Evolutionary conservation across 2,888 invertebrate species (phyloP).

Genomic region (Oligia strigilis): DNA sequence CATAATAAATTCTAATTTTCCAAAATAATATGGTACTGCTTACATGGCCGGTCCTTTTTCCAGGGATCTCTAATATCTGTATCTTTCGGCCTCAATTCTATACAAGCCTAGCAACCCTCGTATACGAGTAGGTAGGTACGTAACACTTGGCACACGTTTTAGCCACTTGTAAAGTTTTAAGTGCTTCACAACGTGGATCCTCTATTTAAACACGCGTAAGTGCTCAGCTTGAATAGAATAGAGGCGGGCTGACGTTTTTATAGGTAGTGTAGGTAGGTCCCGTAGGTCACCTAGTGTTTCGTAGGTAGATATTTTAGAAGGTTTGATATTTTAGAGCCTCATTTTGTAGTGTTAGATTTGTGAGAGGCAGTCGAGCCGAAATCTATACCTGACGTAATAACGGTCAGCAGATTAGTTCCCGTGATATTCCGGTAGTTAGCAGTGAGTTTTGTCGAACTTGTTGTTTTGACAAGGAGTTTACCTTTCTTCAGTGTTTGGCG

Average conservation of each 20-base stretch:
- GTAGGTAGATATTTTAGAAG: background rate
- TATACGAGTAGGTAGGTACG: constrained; percentile 4
- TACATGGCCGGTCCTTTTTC: background rate
- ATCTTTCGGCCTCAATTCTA: constrained; percentile 29
- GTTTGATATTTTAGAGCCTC: background rate
- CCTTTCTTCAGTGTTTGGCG: constrained; percentile 33
- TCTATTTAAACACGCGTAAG: constrained; percentile 44
- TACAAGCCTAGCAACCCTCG: constrained; percentile 8
- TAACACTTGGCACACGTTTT: constrained; percentile 35
- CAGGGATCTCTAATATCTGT: constrained; percentile 36
- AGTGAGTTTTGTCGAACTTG: constrained; percentile 9
- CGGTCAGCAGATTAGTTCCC: background rate
- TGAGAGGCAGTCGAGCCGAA: background rate
- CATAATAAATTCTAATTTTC: background rate
- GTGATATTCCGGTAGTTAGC: background rate
- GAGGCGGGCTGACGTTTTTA: constrained; percentile 10
- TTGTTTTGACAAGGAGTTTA: constrained; percentile 33
- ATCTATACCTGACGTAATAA: background rate
- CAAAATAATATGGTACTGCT: background rate
- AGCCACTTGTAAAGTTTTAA: constrained; percentile 56
- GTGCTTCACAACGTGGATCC: constrained; percentile 35
- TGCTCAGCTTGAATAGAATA: constrained; percentile 19
- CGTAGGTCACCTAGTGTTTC: background rate
- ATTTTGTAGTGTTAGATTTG: background rate
- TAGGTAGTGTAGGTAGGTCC: too few relatives aligned